Evolutionary conservation across 1,140 invertebrate species (phyloP).

Genomic region (Harpegnathos saltator): DNA sequence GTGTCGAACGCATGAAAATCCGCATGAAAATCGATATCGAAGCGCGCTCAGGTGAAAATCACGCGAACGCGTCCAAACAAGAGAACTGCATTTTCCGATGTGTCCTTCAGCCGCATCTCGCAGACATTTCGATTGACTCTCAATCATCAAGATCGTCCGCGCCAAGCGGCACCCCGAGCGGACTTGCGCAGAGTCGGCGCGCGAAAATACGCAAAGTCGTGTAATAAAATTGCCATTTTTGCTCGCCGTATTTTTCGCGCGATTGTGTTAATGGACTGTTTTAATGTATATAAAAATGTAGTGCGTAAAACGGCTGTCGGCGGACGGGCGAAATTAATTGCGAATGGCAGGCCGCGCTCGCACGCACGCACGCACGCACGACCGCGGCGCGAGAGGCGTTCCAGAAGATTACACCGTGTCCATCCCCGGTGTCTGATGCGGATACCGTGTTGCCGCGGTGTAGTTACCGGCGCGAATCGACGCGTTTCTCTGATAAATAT

Average conservation of each 20-base stretch:
- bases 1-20: no score
- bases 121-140: not conserved
- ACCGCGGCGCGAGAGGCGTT: slow-evolving; percentile 10
- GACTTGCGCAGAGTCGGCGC: no score
- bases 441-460: slow-evolving; percentile 40
- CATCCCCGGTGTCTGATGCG: slow-evolving; percentile 49
- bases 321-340: slow-evolving; percentile 41
- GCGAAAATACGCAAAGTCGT: not conserved
- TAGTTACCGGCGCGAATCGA: slow-evolving; percentile 63
- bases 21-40: not conserved
- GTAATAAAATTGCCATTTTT: slow-evolving; percentile 39
- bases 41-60: not conserved
- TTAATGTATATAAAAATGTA: slow-evolving; percentile 33
- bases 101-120: not conserved
- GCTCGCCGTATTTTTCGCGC: slow-evolving; percentile 34
- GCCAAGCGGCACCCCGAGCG: no score
- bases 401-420: slow-evolving; percentile 44
- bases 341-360: slow-evolving; percentile 3
- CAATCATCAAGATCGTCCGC: slow-evolving; percentile 1
- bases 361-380: not conserved
- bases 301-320: slow-evolving; percentile 20
- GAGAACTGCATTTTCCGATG: not conserved
- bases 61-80: not conserved
- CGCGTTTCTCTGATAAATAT: slow-evolving; percentile 66
- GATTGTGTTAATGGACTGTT: slow-evolving; percentile 38